Evolutionary conservation across 2,888 invertebrate species (phyloP).

Genomic region (Drosophila mimetica): DNA sequence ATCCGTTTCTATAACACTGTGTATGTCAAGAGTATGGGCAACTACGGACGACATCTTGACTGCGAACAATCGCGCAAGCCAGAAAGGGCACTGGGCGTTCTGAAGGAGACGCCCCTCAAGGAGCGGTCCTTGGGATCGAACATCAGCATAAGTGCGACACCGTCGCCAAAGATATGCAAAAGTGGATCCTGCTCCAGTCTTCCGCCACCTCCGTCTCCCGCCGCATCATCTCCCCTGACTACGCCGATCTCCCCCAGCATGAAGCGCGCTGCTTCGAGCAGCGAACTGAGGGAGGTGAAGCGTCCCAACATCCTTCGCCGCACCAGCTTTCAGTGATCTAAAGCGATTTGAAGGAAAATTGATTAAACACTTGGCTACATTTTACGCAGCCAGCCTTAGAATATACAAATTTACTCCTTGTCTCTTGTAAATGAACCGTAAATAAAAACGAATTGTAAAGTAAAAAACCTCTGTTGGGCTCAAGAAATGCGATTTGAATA

Average conservation of each 20-base stretch:
- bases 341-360: neutral
- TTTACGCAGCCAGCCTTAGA: constrained; percentile 13
- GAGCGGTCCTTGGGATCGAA: constrained; percentile 1
- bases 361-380: constrained; percentile 9
- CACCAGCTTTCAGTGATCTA: constrained; percentile 37
- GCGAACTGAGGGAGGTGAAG: constrained; percentile 28
- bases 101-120: constrained; percentile 6
- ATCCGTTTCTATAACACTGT: constrained; percentile 62
- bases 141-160: constrained; percentile 16
- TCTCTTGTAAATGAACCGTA: constrained; percentile 27
- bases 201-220: neutral
- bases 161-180: constrained; percentile 21
- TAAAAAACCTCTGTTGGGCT: no score
- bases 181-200: constrained; percentile 18
- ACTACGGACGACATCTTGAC: constrained; percentile 23
- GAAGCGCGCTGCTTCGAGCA: constrained; percentile 51
- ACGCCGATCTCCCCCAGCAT: neutral
- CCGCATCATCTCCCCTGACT: neutral
- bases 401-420: neutral
- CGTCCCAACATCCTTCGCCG: constrained; percentile 62
- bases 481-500: neutral
- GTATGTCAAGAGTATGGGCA: constrained; percentile 48
- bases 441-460: constrained; percentile 15
- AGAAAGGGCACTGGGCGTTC: neutral
- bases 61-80: constrained; percentile 18